Evolutionary conservation across 2,888 invertebrate species (phyloP).

Genomic region (Vesta saturnalis): DNA sequence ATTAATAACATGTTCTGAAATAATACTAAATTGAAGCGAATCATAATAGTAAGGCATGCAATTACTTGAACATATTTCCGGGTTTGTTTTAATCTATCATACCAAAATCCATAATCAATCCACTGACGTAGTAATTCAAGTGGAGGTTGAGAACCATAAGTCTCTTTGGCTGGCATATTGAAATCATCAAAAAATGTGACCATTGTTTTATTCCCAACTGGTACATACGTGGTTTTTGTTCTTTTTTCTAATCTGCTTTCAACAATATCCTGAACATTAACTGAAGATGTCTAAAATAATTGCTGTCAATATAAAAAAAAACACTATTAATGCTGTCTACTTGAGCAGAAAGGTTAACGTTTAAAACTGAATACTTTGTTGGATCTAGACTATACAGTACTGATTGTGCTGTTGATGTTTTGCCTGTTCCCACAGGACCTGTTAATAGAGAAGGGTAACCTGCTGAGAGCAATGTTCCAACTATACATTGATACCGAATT

Average conservation of each 20-base stretch:
- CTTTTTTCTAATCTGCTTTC: constrained; percentile 89
- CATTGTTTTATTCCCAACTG: constrained; percentile 83
- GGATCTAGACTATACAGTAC: constrained; percentile 71
- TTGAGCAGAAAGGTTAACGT: constrained; percentile 89
- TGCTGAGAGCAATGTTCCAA: constrained; percentile 70
- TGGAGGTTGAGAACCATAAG: constrained; percentile 90
- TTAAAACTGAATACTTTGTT: constrained; percentile 70
- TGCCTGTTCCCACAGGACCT: constrained; percentile 89
- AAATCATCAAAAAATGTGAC: constrained; percentile 91
- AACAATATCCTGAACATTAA: constrained; percentile 85
- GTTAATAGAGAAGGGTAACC: constrained; percentile 80
- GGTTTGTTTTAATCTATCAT: constrained; percentile 81
- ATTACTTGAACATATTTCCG: constrained; percentile 77
- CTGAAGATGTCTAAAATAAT: constrained; percentile 75
- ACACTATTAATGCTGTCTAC: constrained; percentile 51
- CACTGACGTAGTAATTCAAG: constrained; percentile 85
- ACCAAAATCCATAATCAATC: constrained; percentile 93
- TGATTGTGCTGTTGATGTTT: constrained; percentile 81
- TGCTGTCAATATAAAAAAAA: not conserved
- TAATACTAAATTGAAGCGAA: not conserved
- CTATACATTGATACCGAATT: constrained; percentile 81
- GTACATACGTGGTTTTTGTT: constrained; percentile 85
- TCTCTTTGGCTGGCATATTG: constrained; percentile 91
- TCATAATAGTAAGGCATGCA: not conserved
- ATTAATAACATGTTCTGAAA: constrained; percentile 78